A percentile compares a stretch with the other conserved stretches of the same genome.
Evolutionary conservation across 2,113 vertebrate genomes (phyloP).

Genomic region (Taxidea taxus): DNA sequence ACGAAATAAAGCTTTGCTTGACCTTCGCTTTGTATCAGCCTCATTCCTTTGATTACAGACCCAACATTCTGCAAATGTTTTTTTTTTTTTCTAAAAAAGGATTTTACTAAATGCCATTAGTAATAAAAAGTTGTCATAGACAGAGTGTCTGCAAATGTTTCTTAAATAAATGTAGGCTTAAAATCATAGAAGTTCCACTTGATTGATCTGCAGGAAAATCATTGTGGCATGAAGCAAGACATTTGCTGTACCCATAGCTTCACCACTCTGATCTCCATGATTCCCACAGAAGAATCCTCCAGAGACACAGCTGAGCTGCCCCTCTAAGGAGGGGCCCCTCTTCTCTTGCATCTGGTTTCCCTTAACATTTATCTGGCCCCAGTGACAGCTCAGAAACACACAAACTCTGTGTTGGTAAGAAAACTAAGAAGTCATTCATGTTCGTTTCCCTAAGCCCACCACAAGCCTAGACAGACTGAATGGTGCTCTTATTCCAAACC

Average conservation of each 20-base stretch:
- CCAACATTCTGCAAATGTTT: too few relatives aligned
- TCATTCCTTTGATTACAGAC: too few relatives aligned
- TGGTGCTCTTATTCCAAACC: constrained; percentile 4
- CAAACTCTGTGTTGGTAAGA: constrained; percentile 29
- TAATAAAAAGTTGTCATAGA: too few relatives aligned
- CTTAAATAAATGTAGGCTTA: constrained; percentile 12
- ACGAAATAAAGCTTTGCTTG: too few relatives aligned
- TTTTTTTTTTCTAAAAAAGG: too few relatives aligned
- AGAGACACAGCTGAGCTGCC: not conserved
- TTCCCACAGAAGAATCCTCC: not conserved
- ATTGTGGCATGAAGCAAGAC: not conserved
- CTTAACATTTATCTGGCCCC: constrained; percentile 23
- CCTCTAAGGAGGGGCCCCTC: constrained; percentile 4
- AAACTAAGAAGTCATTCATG: constrained; percentile 60
- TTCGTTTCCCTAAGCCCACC: not conserved
- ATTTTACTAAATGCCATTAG: too few relatives aligned
- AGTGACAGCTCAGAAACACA: constrained; percentile 41
- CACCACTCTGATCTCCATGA: not conserved
- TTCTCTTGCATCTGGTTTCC: constrained; percentile 31
- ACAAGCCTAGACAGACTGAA: not conserved
- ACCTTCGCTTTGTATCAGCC: too few relatives aligned
- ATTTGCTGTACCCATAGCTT: not conserved
- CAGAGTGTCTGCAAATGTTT: not conserved
- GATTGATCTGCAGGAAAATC: not conserved
- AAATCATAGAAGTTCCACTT: not conserved